Evolutionary conservation across 37 sponge, comb jelly and placozoan genomes (phyloP), one percentile per base, ranked within the genome.

Genomic region (Chondrilla cf. caribensis): DNA sequence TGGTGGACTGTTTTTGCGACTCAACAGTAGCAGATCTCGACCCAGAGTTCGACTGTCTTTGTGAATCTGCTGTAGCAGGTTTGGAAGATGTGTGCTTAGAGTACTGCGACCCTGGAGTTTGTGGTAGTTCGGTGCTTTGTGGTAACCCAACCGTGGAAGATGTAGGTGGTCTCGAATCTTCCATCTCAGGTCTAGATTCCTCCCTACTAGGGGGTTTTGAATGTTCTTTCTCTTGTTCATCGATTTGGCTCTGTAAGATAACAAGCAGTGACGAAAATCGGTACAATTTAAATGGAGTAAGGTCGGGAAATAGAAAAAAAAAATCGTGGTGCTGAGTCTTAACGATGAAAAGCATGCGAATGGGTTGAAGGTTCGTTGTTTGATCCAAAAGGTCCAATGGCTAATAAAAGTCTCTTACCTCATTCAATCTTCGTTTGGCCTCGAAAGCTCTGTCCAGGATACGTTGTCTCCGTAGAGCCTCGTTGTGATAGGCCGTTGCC

Each of bases 391-490:
- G n/a, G n/a, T n/a, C n/a, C n/a, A n/a, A n/a, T n/a, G n/a, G n/a
- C n/a, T n/a, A n/a, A n/a, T n/a, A n/a, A n/a, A n/a, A n/a, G n/a
- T n/a, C n/a, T n/a, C 38, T 36, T 7, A 55, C 59, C 47, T 43
- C 58, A 32, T 54, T 70, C 36, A 81, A 40, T 58, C 37, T 84
- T 54, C 35, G 24, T 39, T 33, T 76, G 17, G 84, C 84, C 18
- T 60, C 82, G 0, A 37, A 17, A 21, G 78, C 79, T 51, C 91
- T 72, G 38, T 91, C 91, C 1, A 91, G 35, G 6, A 87, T 7
- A 35, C 91, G 71, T 60, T 91, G 91, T 44, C 58, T 84, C 47
- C 91, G 78, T 68, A 91, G 70, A 25, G 91, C 87, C 71, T 91
- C 91, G 21, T 79, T 51, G 85, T 91, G 87, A 60, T 83, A 90